Base-by-base conservation (phyloP, 2,888 invertebrate species). In the Drosophila suboccidentalis region DNA sequence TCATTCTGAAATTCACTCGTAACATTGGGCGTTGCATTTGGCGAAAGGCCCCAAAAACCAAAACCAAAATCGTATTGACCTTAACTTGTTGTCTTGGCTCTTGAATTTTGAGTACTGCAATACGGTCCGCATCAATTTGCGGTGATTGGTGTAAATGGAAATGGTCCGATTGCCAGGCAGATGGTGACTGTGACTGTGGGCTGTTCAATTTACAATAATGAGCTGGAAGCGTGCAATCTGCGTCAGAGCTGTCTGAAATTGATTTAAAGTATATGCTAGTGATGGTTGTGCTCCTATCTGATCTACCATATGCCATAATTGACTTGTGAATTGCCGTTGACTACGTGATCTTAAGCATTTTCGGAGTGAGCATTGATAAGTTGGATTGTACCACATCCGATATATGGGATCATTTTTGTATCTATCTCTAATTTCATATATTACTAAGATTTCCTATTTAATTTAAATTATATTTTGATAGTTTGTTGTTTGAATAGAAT, bases 61-160 rank as follows among this genome's bases (percentile, higher is more conserved):
- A 34, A 71, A 26, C 36, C 49, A 6, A 69, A 77, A 71, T 63
- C 65, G 60, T 39, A 46, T 22, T 80, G 84, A 84, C 84, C 84
- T 84, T 89, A 83, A 70, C 75, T 64, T 72, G 55, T 63, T 75
- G 67, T 71, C 66, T 29, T 43, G 61, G 59, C 39, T 29, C 51
- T 75, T 50, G 51, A 43, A 51, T 71, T 53, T 55, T 61, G 53
- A 68, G 43, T 58, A 55, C 47, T 41, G 68, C 70, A 76, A 77
- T 74, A 66, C 55, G 78, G 78, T 71, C 73, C 44, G 68, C 71
- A 67, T 59, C 75, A 76, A 77, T 81, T 79, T 89, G 69, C 61
- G 72, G 51, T 75, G 87, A 84, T 84, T 89, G 76, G 69, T 78
- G 87, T 68, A 83, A 83, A 83, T 71, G 76, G 60, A 70, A 62